phyloP scores from a whole-genome alignment of 2,113 vertebrate genomes.

The Psophia crepitans region DNA sequence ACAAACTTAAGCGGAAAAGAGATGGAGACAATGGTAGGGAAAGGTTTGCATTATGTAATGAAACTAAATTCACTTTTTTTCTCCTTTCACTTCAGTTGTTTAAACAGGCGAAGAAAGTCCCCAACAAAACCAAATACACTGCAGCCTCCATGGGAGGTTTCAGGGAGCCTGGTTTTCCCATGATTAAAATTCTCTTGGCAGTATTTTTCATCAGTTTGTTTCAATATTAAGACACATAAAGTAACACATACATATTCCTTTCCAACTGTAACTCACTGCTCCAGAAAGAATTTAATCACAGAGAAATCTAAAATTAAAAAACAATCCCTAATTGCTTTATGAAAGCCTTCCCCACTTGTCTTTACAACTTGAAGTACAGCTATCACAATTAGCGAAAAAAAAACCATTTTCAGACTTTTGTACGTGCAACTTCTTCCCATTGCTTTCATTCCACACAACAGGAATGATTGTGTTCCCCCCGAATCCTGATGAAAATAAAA shows the following conservation, averaged over 20 bases:
- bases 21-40: slow-evolving; percentile 18
- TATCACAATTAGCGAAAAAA: not conserved
- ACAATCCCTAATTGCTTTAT: not conserved
- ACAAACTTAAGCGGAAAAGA: not conserved
- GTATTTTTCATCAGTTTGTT: slow-evolving; percentile 24
- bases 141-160: not conserved
- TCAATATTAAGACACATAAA: slow-evolving; percentile 46
- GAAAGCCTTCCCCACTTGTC: not conserved
- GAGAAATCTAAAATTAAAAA: not conserved
- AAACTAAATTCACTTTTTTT: slow-evolving; percentile 30
- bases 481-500: not conserved
- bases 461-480: not conserved
- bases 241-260: not conserved
- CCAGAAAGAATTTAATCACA: not conserved
- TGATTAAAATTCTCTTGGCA: slow-evolving; percentile 51
- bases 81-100: slow-evolving; percentile 27
- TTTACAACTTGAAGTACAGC: not conserved
- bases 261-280: not conserved
- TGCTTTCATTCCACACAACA: not conserved
- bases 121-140: not conserved
- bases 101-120: not conserved
- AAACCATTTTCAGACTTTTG: not conserved
- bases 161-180: slow-evolving; percentile 4
- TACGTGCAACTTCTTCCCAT: not conserved
- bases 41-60: slow-evolving; percentile 21